Percentiles rank a stretch among this genome's conserved stretches.
These are phyloP conservation scores for Turdus rufiventris DNA, from an alignment of 2,113 vertebrate species.

Conservation along the genomic window DNA sequence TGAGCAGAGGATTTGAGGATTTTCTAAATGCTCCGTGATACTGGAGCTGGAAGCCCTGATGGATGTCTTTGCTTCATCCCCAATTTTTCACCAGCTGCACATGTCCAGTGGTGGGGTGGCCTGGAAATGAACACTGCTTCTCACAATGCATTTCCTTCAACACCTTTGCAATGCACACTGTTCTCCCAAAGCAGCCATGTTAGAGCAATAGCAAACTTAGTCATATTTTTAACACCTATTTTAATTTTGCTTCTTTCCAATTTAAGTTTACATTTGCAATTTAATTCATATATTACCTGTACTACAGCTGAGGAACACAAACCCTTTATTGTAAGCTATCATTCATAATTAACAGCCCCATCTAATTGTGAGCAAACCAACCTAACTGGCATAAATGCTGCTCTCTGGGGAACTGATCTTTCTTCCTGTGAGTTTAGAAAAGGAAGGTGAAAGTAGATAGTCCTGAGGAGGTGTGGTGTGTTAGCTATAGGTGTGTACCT, in stretches of 20 bases:
- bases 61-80: not conserved
- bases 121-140: not conserved
- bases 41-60: not conserved
- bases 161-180: not conserved
- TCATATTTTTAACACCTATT: not conserved
- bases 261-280: not conserved
- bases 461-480: not conserved
- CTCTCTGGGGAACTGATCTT: not conserved
- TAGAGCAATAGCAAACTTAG: not conserved
- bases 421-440: not conserved
- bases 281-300: not conserved
- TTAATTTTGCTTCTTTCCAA: not conserved
- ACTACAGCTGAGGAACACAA: not conserved
- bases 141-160: not conserved
- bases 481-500: not conserved
- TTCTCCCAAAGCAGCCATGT: not conserved
- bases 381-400: not conserved
- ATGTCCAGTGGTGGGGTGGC: not conserved
- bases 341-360: not conserved
- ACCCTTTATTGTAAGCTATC: not conserved
- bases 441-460: not conserved
- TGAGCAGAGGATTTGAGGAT: not conserved
- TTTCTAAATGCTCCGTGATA: not conserved
- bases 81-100: not conserved
- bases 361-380: not conserved